Evolutionary conservation across 2,888 invertebrate species (phyloP).

Genomic region (Alloplasta piceator): DNA sequence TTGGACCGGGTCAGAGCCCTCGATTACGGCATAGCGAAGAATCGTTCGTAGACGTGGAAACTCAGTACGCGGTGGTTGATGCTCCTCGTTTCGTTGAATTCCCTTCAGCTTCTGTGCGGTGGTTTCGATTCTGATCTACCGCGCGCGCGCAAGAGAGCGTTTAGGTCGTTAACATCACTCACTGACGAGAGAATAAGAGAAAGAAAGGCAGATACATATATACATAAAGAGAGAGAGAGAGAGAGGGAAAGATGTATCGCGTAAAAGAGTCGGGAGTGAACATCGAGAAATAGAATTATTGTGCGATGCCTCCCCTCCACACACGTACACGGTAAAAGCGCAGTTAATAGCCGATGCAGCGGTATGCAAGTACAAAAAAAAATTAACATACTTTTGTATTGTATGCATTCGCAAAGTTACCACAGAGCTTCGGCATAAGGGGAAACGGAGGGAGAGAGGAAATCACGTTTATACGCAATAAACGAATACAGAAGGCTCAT

Average conservation of each 20-base stretch:
- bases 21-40: no score
- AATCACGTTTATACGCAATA: constrained; percentile 13
- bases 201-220: neutral
- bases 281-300: constrained; percentile 12
- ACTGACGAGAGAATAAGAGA: constrained; percentile 21
- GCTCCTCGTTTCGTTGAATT: constrained; percentile 49
- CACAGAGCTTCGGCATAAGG: constrained; percentile 12
- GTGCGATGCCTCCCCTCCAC: constrained; percentile 1
- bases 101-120: constrained; percentile 30
- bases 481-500: neutral
- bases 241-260: neutral
- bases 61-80: constrained; percentile 31
- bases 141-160: constrained; percentile 46
- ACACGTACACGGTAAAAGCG: constrained; percentile 22
- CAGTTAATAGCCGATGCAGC: constrained; percentile 32
- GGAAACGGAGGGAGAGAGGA: neutral
- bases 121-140: constrained; percentile 64
- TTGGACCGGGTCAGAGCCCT: no score
- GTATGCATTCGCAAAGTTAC: constrained; percentile 41
- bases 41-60: neutral
- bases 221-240: neutral
- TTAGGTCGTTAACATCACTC: constrained; percentile 69
- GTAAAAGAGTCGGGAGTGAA: constrained; percentile 2
- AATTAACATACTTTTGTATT: constrained; percentile 18
- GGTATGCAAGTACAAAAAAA: constrained; percentile 53